Evolutionary conservation across 53 echinoderm and acorn worm genomes (phyloP), one percentile per base, ranked within the genome.

Genomic region (Mesocentrotus franciscanus): DNA sequence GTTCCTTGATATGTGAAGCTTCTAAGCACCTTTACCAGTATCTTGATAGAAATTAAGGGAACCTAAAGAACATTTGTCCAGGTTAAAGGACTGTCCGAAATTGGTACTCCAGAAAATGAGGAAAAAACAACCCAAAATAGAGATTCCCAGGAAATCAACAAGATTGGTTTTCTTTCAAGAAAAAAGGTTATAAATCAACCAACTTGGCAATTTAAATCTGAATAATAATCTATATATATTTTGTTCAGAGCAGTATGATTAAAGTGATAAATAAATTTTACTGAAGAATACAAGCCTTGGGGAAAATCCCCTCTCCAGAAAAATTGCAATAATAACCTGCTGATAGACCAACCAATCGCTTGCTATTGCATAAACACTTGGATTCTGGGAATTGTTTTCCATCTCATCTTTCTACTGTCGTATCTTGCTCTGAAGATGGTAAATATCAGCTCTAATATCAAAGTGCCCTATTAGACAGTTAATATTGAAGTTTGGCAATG

Each of bases 301-400:
- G 87, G 22, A 87, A 58, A 87, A 26, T 27, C 87, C 87, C 58
- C 4, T 59, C 58, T 84, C 42, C 1, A 12, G 4, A 27, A 39
- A 58, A 15, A 33, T 58, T 58, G 58, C 8, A 18, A 29, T 87
- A 87, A 87, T 87, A 87, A 29, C 27, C 26, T 13, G 10, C 34
- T 15, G 58, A 87, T 87, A 13, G 58, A 58, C n/a, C 58, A 58
- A 58, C n/a, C 58, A 58, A 58, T 87, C 4, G 58, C n/a, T 57
- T 29, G 20, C 8, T 39, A 42, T 75, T 24, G 22, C 24, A 18
- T 87, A 26, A 57, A 87, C 27, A 87, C 56, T 14, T 1, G 10
- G 29, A 11, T 87, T 87, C 87, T 87, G 14, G 20, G 87, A 87
- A 87, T 87, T 87, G 87, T 87, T 87, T 58, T 57, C 49, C 87